A percentile compares a stretch with the other conserved stretches of the same genome.
Conservation (phyloP, 2,113 vertebrate species). For the Apus apus region DNA sequence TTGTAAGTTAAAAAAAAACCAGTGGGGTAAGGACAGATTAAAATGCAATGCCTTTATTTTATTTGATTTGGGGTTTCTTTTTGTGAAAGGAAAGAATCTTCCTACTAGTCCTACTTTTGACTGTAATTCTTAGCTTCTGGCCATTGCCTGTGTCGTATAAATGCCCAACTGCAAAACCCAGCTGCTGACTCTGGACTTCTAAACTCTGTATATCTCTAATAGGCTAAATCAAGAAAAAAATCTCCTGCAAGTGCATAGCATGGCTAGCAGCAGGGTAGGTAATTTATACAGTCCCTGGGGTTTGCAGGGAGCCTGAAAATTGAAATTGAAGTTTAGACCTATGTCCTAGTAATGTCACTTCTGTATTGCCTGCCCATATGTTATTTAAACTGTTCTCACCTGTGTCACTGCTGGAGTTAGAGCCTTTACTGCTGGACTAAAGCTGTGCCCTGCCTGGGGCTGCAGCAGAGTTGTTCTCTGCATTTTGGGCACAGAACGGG, state of each 20-base stretch:
- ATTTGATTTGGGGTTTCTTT: not conserved
- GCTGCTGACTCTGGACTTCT: constrained; percentile 57
- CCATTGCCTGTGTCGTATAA: not conserved
- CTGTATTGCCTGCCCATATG: not conserved
- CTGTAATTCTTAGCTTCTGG: constrained; percentile 3
- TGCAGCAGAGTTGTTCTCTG: not conserved
- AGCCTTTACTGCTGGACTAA: not conserved
- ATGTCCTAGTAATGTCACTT: not conserved
- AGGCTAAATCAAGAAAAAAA: constrained; percentile 29
- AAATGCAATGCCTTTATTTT: not conserved
- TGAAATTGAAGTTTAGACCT: not conserved
- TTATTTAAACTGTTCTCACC: not conserved
- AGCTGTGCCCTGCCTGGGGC: not conserved
- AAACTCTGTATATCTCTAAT: constrained; percentile 3
- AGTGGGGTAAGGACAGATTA: not conserved
- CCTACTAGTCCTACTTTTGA: not conserved
- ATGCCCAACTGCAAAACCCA: not conserved
- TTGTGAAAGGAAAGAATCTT: not conserved
- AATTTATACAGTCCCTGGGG: constrained; percentile 44
- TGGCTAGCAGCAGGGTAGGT: constrained; percentile 5
- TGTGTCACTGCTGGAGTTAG: not conserved
- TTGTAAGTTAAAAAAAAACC: not conserved
- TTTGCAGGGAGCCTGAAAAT: not conserved
- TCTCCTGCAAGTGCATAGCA: not conserved
- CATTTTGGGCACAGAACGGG: not conserved